Evolutionary conservation across 53 echinoderm and acorn worm genomes (phyloP), one percentile per base, ranked within the genome.

Genomic region (Echinometra lucunter): DNA sequence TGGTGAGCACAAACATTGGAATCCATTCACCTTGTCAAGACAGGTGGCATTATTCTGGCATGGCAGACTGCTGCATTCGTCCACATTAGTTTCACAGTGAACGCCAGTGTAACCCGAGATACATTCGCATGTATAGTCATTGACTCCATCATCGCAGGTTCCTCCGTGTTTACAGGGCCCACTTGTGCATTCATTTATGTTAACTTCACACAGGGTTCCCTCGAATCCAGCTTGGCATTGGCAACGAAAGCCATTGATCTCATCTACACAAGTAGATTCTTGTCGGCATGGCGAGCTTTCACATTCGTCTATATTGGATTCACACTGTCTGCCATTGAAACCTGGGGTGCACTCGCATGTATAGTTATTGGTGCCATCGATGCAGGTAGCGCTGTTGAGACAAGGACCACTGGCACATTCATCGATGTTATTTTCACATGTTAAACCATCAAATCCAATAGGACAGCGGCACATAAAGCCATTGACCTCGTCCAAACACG

Each of bases 41-140:
- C 92, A 92, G 23, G 80, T 92, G 18, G 74, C 92, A 57, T 78
- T 92, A 57, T 92, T 78, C 55, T 74, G 80, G 16, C 92, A 92
- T 2, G 92, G 92, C 16, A 74, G 17, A 23, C 49, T 74, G 27
- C 74, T 40, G 69, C 92, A 92, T 49, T 92, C 92, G 72, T 92
- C 44, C 13, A 78, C 56, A 27, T 92, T 27, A 1, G 35, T 78
- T 74, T 92, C 92, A 74, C 92, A 92, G 53, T 74, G 34, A 47
- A 55, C 37, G 9, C 92, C 92, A 28, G n/a, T 27, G 45, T 18
- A 92, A 35, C 92, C 92, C 23, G 80, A 25, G 37, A 57, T 53
- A 37, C 92, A 92, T 27, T 13, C 55, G 27, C 92, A 92, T 78
- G 44, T 30, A 32, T 75, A 92, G 32, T 53, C 32, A 55, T 92